A percentile compares a stretch with the other conserved stretches of the same genome.
phyloP scores from a whole-genome alignment of 2,797 vertebrate genomes.

The Taeniopygia guttata region DNA sequence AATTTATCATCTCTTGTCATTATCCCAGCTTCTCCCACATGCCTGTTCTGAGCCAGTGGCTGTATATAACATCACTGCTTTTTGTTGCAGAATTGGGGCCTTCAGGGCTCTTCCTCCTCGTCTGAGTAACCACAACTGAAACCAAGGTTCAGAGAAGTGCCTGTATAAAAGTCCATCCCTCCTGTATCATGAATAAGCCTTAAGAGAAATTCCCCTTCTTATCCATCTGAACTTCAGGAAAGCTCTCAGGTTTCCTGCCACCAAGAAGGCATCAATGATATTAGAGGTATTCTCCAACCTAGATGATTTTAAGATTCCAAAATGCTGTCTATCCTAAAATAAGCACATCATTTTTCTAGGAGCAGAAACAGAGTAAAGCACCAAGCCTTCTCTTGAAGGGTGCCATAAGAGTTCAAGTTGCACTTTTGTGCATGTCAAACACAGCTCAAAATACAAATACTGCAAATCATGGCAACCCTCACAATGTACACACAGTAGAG shows the following conservation, averaged over 20 bases:
- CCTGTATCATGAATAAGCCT: not conserved
- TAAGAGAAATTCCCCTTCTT: not conserved
- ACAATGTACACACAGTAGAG: fast-evolving
- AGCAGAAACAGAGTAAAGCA: not conserved
- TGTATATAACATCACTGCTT: not conserved
- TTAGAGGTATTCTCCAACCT: not conserved
- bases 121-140: not conserved
- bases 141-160: not conserved
- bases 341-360: not conserved
- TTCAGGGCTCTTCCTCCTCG: not conserved
- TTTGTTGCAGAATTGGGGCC: not conserved
- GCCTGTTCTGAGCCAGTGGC: not conserved
- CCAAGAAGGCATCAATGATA: not conserved
- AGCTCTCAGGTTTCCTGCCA: not conserved
- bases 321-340: not conserved
- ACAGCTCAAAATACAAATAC: not conserved
- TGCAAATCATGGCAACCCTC: not conserved
- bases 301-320: not conserved
- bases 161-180: not conserved
- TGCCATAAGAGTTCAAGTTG: fast-evolving
- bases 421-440: not conserved
- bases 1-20: not conserved
- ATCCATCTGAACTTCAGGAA: not conserved
- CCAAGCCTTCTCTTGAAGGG: not conserved
- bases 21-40: not conserved